phyloP scores from a whole-genome alignment of 2,797 vertebrate genomes.

The Xenopus petersii region DNA sequence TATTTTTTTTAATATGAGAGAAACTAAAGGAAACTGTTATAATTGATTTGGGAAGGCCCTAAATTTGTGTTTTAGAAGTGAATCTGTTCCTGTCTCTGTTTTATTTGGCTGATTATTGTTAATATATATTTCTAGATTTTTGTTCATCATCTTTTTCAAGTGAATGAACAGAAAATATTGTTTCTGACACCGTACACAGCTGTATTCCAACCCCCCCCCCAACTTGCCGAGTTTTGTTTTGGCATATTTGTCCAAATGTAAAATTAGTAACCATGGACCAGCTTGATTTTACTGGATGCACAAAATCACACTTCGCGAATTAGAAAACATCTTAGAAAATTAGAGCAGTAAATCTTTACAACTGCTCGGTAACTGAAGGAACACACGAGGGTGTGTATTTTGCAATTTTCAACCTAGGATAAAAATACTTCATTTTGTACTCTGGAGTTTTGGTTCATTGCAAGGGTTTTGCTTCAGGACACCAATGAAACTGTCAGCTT shows the following conservation, averaged over 20 bases:
- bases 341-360: slow-evolving; percentile 7
- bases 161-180: slow-evolving; percentile 1
- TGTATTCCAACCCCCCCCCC: background rate
- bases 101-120: background rate
- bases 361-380: background rate
- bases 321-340: background rate
- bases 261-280: background rate
- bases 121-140: background rate
- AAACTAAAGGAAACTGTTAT: too few relatives aligned
- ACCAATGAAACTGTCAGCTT: too few relatives aligned
- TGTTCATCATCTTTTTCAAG: background rate
- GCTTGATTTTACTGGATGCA: background rate
- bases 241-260: background rate
- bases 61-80: background rate
- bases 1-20: background rate
- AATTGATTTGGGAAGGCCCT: background rate
- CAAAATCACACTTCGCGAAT: background rate
- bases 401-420: background rate
- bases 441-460: background rate
- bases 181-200: background rate
- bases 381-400: background rate
- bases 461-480: too few relatives aligned
- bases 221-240: background rate
- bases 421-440: background rate
- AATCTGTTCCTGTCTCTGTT: background rate